These are phyloP conservation scores for Metridium senile DNA, from an alignment of 92 coral and sea anemone species.

Conservation along the genomic window DNA sequence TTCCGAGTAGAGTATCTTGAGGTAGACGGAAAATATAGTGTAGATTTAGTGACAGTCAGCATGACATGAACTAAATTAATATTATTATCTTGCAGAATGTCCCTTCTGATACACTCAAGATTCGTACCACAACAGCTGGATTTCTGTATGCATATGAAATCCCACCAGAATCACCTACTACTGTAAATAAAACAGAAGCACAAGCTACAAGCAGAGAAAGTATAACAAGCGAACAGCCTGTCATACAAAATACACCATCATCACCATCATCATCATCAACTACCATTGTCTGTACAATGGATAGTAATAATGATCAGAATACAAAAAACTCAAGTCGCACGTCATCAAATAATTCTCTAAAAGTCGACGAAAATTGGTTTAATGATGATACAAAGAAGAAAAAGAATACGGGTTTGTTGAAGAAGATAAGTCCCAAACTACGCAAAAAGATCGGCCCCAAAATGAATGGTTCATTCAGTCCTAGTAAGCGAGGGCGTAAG, in stretches of 20 bases:
- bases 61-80: too few relatives aligned
- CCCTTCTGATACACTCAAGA: conserved; percentile 90
- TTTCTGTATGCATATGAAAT: conserved; percentile 88
- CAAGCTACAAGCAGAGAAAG: conserved; percentile 5
- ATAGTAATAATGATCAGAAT: background rate
- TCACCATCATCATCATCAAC: too few relatives aligned
- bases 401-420: conserved; percentile 50
- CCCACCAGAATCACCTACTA: conserved; percentile 54
- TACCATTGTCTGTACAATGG: background rate
- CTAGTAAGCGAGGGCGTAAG: conserved; percentile 50
- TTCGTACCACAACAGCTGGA: conserved; percentile 91
- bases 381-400: conserved; percentile 62
- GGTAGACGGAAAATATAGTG: too few relatives aligned
- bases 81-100: conserved; percentile 64
- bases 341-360: conserved; percentile 32
- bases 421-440: conserved; percentile 4
- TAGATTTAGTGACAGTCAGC: too few relatives aligned
- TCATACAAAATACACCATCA: background rate
- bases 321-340: background rate
- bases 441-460: conserved; percentile 46
- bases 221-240: background rate
- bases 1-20: too few relatives aligned
- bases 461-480: conserved; percentile 50
- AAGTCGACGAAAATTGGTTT: conserved; percentile 85
- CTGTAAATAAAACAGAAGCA: conserved; percentile 32